Percentiles rank a stretch among this genome's conserved stretches.
Evolutionary conservation across 2,113 vertebrate species (phyloP).

Genomic region (Tetrao urogallus): DNA sequence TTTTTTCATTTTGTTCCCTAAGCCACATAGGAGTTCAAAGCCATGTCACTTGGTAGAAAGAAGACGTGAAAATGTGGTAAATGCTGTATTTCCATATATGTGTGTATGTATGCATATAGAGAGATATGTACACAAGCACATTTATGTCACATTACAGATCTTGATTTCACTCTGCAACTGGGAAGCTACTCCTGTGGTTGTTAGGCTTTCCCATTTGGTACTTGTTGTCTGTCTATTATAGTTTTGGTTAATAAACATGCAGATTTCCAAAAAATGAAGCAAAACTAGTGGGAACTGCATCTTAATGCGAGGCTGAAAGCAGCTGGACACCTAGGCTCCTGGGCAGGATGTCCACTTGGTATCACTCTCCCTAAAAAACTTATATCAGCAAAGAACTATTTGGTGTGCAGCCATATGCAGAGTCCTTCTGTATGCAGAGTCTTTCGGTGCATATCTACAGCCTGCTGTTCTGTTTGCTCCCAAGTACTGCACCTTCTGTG

Average conservation of each 20-base stretch:
- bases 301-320: not conserved
- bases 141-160: not conserved
- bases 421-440: not conserved
- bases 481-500: not conserved
- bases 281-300: not conserved
- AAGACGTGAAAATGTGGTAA: not conserved
- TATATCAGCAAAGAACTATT: not conserved
- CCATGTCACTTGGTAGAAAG: not conserved
- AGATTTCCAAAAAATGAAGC: not conserved
- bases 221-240: not conserved
- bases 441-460: rapidly evolving
- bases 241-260: not conserved
- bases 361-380: not conserved
- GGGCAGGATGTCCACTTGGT: not conserved
- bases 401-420: rapidly evolving
- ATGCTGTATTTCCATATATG: not conserved
- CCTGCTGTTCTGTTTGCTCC: not conserved
- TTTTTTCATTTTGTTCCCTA: not conserved
- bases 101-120: not conserved
- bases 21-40: not conserved
- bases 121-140: rapidly evolving
- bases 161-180: not conserved
- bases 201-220: not conserved
- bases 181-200: not conserved
- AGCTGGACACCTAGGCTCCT: not conserved